Evolutionary conservation across 2,888 invertebrate genomes (phyloP).

Genomic region (Eilema depressum): DNA sequence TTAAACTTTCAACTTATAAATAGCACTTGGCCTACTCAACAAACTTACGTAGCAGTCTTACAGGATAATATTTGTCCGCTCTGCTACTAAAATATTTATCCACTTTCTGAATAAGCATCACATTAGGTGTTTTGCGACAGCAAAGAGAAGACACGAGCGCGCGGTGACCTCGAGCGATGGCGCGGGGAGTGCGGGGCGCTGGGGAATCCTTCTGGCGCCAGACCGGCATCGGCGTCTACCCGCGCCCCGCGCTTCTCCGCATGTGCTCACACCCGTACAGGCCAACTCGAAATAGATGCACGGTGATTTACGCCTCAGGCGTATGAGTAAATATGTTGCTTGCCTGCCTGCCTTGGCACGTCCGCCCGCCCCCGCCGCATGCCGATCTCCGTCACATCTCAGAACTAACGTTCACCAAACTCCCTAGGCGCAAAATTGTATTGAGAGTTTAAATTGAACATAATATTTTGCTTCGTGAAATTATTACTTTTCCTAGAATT

Average conservation of each 20-base stretch:
- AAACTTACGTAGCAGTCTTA: constrained; percentile 16
- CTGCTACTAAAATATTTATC: constrained; percentile 28
- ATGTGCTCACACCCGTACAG: constrained; percentile 67
- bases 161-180: constrained; percentile 68
- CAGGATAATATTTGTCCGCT: constrained; percentile 7
- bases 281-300: constrained; percentile 85
- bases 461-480: neutral
- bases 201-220: constrained; percentile 88
- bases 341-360: constrained; percentile 84
- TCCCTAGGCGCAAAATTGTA: constrained; percentile 9
- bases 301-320: constrained; percentile 86
- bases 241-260: constrained; percentile 69
- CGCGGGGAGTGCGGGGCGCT: constrained; percentile 76
- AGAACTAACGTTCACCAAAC: constrained; percentile 52
- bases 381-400: constrained; percentile 68
- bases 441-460: neutral
- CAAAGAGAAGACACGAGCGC: constrained; percentile 65
- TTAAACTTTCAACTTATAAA: constrained; percentile 1
- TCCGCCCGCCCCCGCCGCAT: constrained; percentile 79
- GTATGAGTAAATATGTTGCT: constrained; percentile 84
- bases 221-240: constrained; percentile 85
- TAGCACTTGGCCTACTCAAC: constrained; percentile 4
- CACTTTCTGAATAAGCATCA: constrained; percentile 51
- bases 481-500: neutral
- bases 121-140: constrained; percentile 58